phyloP scores from a whole-genome alignment of 2,888 invertebrate genomes.

The Parnassius orleans region DNA sequence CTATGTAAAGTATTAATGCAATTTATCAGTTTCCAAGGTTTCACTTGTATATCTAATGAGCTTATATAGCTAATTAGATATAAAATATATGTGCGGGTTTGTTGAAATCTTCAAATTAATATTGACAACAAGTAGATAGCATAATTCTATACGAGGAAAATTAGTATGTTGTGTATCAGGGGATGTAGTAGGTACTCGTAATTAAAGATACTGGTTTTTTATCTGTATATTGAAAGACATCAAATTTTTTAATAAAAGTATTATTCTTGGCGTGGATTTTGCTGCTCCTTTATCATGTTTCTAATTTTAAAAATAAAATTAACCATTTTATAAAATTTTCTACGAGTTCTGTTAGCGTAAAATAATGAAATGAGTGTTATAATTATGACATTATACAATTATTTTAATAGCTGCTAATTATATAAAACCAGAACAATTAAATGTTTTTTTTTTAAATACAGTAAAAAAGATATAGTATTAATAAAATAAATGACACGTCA shows the following conservation, averaged over 20 bases:
- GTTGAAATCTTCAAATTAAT: conserved; percentile 18
- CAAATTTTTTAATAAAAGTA: no score
- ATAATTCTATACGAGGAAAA: conserved; percentile 15
- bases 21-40: conserved; percentile 23
- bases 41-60: neutral
- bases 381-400: conserved; percentile 13
- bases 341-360: no score
- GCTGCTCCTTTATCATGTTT: no score
- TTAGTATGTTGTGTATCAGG: conserved; percentile 1
- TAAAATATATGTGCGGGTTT: conserved; percentile 20
- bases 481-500: neutral
- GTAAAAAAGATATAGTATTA: neutral
- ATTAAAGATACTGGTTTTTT: neutral
- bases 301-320: no score
- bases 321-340: no score
- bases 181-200: conserved; percentile 5
- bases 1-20: conserved; percentile 12
- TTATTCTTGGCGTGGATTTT: no score
- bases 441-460: neutral
- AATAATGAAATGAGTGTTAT: neutral
- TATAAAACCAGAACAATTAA: conserved; percentile 13
- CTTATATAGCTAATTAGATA: neutral
- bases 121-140: conserved; percentile 18
- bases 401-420: conserved; percentile 13
- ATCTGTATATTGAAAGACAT: neutral